Evolutionary conservation across 92 coral and sea anemone genomes (phyloP), one percentile per base, ranked within the genome.

Genomic region (Palythoa caribaeorum): DNA sequence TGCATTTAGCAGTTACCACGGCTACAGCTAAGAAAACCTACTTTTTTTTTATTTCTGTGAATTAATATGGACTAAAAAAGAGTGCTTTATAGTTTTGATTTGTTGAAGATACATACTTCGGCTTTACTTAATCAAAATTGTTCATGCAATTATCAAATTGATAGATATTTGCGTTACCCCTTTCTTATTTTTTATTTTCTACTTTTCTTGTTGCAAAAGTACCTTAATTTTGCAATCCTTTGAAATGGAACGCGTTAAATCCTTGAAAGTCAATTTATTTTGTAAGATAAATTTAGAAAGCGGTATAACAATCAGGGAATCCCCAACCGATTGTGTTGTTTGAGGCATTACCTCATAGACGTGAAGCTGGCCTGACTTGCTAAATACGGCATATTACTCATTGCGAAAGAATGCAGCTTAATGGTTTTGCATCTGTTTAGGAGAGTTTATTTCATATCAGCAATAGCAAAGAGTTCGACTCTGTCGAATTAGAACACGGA

Each of bases 361-460:
- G 53, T 37, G 53, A 21, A 37, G 71, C 84, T 60, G 51, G 73
- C 76, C 66, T 6, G 39, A 40, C 54, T 39, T 81, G 60, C 86
- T 81, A 81, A 81, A 81, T 81, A 65, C 66, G 86, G 86, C 74
- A 80, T 36, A 51, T 81, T 81, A 81, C 86, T 63, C 66, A 73
- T 21, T 40, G 75, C 75, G 1, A 66, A 81, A 81, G 86, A 81
- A 81, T 81, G 86, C 86, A 81, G 86, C 62, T 35, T 47, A 81
- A 81, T 81, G 71, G 86, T 44, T 81, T 81, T 80, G 85, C 83
- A 77, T 77, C 60, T 53, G 81, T 77, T 77, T 55, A 70, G 71
- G 71, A 65, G 75, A 70, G 75, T 70, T 70, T 36, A 70, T 70
- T 70, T 70, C 75, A 70, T 10, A 70, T 65, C 38, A 11, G 75